Evolutionary conservation across 2,888 invertebrate genomes (phyloP).

Genomic region (Nemapogon koenigi): DNA sequence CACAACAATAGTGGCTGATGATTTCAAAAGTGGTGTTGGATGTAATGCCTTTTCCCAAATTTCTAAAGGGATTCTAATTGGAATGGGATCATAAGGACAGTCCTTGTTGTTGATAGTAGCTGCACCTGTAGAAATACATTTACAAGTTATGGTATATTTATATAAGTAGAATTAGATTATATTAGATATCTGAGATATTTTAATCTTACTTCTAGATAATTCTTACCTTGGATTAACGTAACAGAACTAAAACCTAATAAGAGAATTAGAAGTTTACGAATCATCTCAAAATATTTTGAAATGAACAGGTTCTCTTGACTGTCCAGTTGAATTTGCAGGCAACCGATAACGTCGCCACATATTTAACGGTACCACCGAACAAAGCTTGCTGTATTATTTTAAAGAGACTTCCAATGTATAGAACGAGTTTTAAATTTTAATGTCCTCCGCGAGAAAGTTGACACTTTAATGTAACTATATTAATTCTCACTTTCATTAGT

Average conservation of each 20-base stretch:
- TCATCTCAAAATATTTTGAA: constrained; percentile 1
- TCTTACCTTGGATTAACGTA: constrained; percentile 3
- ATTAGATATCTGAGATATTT: not conserved
- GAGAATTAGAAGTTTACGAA: not conserved
- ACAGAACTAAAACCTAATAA: not conserved
- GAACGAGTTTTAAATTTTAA: constrained; percentile 62
- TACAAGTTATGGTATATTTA: too few relatives aligned
- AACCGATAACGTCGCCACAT: constrained; percentile 36
- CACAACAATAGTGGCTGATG: constrained; percentile 43
- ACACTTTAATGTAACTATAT: constrained; percentile 1
- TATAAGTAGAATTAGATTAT: not conserved
- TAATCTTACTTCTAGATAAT: not conserved
- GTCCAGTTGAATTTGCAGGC: constrained; percentile 39
- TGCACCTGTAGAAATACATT: not conserved
- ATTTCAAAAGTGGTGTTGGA: constrained; percentile 45
- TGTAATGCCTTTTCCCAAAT: constrained; percentile 43
- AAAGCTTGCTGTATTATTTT: constrained; percentile 30
- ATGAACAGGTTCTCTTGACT: constrained; percentile 29
- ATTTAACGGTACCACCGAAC: constrained; percentile 44
- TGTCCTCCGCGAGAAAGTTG: constrained; percentile 45
- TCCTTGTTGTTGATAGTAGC: constrained; percentile 23
- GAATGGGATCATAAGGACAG: constrained; percentile 34
- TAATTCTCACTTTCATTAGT: constrained; percentile 8
- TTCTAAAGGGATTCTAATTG: constrained; percentile 35
- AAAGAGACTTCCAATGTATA: constrained; percentile 33